Base-by-base conservation (phyloP, 2,113 vertebrate genomes). In the Blennius ocellaris region DNA sequence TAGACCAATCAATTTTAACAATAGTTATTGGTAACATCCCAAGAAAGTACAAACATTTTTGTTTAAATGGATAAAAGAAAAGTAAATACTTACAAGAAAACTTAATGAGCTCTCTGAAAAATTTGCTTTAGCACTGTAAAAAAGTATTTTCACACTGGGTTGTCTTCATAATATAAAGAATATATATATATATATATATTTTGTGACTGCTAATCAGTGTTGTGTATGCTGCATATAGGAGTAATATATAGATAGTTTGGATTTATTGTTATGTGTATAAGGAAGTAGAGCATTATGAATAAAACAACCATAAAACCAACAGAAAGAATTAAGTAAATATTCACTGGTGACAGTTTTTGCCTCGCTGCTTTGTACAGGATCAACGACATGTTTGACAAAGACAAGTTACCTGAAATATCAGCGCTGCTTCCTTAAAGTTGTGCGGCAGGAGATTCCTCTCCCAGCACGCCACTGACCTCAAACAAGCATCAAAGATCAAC, bases 401-500 rank as follows among this genome's bases (percentile, higher is more conserved):
- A 61, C 49, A 50, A 50, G 55, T 49, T 52, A 67, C 6, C 40
- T 12, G 11, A 37, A 41, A 62, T 5, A n/a, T 6, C 11, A 64
- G 39, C 15, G 5, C 2, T 2, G 39, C 51, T 63, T 55, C 9
- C 21, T 60, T 53, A 44, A 44, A 68, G 44, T 40, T 47, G n/a
- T n/a, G 11, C 1, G 1, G 43, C 3, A 41, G 40, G 69, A 8
- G 21, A 65, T 60, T 76, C 37, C 64, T 70, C 75, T 65, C 36
- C 36, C 51, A 45, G 52, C 21, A 2, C 10, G 11, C 16, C 17
- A 12, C 11, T 67, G 72, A 82, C 78, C 75, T 81, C 57, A 58
- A 65, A 76, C 58, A 73, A 51, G 56, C 78, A 76, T 84, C 78
- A 84, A 79, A 82, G 64, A 61, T 51, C 50, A 65, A 17, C 12